These are phyloP conservation scores for Porites divaricata DNA, from an alignment of 92 coral and sea anemone species.

Conservation along the genomic window DNA sequence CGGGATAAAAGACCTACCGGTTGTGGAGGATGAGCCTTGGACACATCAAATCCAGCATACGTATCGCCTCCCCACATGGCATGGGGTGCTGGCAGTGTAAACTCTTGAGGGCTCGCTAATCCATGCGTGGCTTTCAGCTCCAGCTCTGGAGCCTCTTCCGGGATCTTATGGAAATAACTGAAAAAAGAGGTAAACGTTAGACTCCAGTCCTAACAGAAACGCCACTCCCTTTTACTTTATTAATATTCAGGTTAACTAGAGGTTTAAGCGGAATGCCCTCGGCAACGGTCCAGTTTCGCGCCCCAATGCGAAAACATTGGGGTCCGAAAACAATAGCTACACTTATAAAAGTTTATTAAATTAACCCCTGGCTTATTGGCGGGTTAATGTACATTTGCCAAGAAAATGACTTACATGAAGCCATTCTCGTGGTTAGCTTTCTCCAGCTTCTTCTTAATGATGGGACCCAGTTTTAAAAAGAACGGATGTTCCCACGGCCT, in stretches of 20 bases:
- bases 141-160: slow-evolving; percentile 90
- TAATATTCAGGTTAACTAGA: too few relatives aligned
- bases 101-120: slow-evolving; percentile 94
- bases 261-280: too few relatives aligned
- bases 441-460: slow-evolving; percentile 83
- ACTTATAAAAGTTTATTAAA: too few relatives aligned
- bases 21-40: slow-evolving; percentile 80
- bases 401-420: slow-evolving; percentile 79
- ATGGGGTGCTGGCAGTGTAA: slow-evolving; percentile 79
- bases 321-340: too few relatives aligned
- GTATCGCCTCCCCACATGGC: slow-evolving; percentile 90
- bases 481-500: slow-evolving; percentile 97
- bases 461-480: slow-evolving; percentile 89
- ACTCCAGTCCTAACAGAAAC: background rate
- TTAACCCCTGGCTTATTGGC: too few relatives aligned
- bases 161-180: slow-evolving; percentile 97
- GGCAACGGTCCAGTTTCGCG: too few relatives aligned
- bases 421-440: slow-evolving; percentile 96
- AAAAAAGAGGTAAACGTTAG: background rate
- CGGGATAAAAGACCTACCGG: slow-evolving; percentile 27
- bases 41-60: slow-evolving; percentile 87
- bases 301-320: too few relatives aligned
- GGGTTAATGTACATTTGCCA: too few relatives aligned
- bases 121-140: slow-evolving; percentile 96
- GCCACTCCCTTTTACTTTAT: too few relatives aligned